phyloP scores from a whole-genome alignment of 2,888 invertebrate genomes.

The Polydrusus cervinus region DNA sequence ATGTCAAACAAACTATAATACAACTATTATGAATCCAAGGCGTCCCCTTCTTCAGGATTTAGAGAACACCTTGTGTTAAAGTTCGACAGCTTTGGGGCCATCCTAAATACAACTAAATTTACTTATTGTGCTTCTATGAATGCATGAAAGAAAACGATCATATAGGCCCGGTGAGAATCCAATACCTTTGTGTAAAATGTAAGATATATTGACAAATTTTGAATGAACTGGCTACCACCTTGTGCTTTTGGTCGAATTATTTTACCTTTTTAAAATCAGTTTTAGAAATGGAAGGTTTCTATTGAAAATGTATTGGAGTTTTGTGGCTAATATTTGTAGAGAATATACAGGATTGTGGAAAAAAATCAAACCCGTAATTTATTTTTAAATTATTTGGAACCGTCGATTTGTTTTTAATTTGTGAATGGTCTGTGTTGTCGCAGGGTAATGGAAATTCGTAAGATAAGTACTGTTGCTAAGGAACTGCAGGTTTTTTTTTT shows the following conservation, averaged over 20 bases:
- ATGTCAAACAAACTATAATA: conserved; percentile 58
- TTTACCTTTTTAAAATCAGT: conserved; percentile 2
- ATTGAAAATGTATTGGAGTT: background rate
- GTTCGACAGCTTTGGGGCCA: conserved; percentile 48
- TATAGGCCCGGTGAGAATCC: conserved; percentile 50
- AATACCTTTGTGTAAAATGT: conserved; percentile 39
- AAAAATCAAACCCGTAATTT: too few species aligned
- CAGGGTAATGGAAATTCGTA: too few species aligned
- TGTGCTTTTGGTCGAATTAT: conserved; percentile 40
- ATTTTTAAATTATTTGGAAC: too few species aligned
- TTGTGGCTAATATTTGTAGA: too few species aligned
- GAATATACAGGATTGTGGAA: too few species aligned
- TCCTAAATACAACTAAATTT: conserved; percentile 61
- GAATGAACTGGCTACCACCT: conserved; percentile 50
- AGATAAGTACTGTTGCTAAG: too few species aligned
- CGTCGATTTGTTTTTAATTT: too few species aligned
- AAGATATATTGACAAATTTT: conserved; percentile 46
- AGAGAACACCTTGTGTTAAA: conserved; percentile 54
- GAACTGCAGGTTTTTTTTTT: too few species aligned
- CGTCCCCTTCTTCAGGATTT: conserved; percentile 48
- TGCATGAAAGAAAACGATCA: conserved; percentile 54
- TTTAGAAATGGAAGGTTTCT: background rate
- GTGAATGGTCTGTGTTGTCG: too few species aligned
- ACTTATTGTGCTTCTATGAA: conserved; percentile 56
- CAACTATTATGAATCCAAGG: conserved; percentile 52